These are phyloP conservation scores for Pyrrhia umbra DNA, from an alignment of 2,888 invertebrate genomes.

Conservation along the genomic window DNA sequence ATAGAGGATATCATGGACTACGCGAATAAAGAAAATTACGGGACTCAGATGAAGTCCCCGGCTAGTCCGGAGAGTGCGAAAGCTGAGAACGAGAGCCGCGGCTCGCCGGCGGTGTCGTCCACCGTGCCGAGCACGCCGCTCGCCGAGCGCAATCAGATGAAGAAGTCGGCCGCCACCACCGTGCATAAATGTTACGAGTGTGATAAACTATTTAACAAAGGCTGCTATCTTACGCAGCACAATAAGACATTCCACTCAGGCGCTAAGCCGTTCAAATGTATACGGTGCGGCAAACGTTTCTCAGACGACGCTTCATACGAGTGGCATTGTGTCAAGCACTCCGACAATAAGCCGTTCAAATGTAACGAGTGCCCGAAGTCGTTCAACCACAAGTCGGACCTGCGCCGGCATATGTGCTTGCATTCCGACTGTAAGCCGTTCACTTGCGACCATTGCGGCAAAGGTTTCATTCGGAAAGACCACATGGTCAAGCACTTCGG, in stretches of 20 bases:
- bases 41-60: slow-evolving; percentile 86
- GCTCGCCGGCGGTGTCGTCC: slow-evolving; percentile 81
- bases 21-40: slow-evolving; percentile 89
- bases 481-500: slow-evolving; percentile 97
- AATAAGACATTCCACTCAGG: slow-evolving; percentile 97
- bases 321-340: slow-evolving; percentile 94
- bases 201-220: slow-evolving; percentile 95
- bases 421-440: slow-evolving; percentile 97
- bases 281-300: slow-evolving; percentile 96
- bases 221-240: slow-evolving; percentile 97
- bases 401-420: slow-evolving; percentile 95
- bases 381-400: slow-evolving; percentile 97
- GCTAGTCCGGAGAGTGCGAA: slow-evolving; percentile 87
- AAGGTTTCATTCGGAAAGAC: slow-evolving; percentile 97
- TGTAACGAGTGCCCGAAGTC: slow-evolving; percentile 96
- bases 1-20: slow-evolving; percentile 88
- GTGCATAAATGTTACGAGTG: slow-evolving; percentile 94
- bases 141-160: slow-evolving; percentile 82
- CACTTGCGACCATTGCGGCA: slow-evolving; percentile 94
- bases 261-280: slow-evolving; percentile 96
- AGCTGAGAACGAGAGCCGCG: slow-evolving; percentile 80
- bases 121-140: slow-evolving; percentile 85
- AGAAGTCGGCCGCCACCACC: slow-evolving; percentile 74
- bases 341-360: slow-evolving; percentile 96
- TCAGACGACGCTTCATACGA: slow-evolving; percentile 92